Evolutionary conservation across 2,888 invertebrate species (phyloP).

Genomic region (Drosophila siamana): DNA sequence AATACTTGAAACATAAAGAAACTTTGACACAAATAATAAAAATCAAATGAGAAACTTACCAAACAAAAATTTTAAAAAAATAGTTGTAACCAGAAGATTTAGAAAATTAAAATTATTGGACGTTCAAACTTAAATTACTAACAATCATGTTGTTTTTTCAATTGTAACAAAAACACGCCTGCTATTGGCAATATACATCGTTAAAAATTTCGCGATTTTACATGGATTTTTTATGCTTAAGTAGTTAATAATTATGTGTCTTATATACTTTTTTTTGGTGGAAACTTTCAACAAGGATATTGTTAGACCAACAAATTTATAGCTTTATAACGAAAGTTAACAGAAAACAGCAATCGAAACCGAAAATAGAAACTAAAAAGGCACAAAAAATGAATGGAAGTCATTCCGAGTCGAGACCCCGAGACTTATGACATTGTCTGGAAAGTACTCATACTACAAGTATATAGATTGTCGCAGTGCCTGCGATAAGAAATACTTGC

Average conservation of each 20-base stretch:
- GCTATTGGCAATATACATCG: slow-evolving; percentile 78
- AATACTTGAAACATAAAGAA: not conserved
- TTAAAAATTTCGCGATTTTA: slow-evolving; percentile 66
- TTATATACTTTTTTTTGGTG: slow-evolving; percentile 20
- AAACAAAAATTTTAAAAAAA: slow-evolving; percentile 32
- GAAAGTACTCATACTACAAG: not conserved
- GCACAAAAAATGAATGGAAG: slow-evolving; percentile 51
- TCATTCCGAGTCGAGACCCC: not conserved
- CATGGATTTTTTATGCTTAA: slow-evolving; percentile 5
- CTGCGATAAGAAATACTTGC: slow-evolving; percentile 5
- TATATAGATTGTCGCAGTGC: slow-evolving; percentile 3
- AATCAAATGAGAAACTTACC: slow-evolving; percentile 37
- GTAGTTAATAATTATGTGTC: slow-evolving; percentile 18
- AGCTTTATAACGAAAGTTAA: slow-evolving; percentile 63
- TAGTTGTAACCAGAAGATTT: slow-evolving; percentile 6
- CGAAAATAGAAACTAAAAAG: slow-evolving; percentile 55
- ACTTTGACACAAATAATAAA: slow-evolving; percentile 4
- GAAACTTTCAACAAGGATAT: slow-evolving; percentile 75
- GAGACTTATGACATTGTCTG: not conserved
- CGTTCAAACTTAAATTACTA: slow-evolving; percentile 48
- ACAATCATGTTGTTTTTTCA: slow-evolving; percentile 35
- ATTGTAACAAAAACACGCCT: slow-evolving; percentile 69
- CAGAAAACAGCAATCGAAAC: slow-evolving; percentile 62
- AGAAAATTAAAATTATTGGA: slow-evolving; percentile 3
- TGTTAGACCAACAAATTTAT: slow-evolving; percentile 82